Conservation (phyloP, 2,113 vertebrate species). For the Caretta caretta region DNA sequence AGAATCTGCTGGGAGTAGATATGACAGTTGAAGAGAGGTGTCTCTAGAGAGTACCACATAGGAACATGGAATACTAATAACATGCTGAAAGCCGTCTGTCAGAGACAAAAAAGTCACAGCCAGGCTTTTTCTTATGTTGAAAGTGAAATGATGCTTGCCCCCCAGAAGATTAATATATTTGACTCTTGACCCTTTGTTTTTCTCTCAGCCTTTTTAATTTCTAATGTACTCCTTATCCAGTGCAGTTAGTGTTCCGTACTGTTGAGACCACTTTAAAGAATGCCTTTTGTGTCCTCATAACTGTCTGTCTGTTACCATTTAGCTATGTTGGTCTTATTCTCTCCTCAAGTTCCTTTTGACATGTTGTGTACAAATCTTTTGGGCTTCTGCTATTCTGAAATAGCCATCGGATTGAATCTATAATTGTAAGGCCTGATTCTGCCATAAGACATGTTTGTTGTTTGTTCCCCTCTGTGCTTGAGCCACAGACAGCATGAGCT, state of each 20-base stretch:
- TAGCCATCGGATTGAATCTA: neutral
- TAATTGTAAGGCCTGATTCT: neutral
- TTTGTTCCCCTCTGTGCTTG: neutral
- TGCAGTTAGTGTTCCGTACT: neutral
- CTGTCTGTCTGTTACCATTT: neutral
- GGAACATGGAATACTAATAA: slow-evolving; percentile 62
- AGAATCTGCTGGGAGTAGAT: slow-evolving; percentile 30
- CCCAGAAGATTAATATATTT: slow-evolving; percentile 62
- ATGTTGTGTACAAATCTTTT: neutral
- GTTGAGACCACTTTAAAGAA: neutral
- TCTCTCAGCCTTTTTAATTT: slow-evolving; percentile 16
- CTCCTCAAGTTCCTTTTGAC: neutral
- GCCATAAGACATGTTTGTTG: neutral
- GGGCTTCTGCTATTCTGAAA: neutral
- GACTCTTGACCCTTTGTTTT: slow-evolving; percentile 28
- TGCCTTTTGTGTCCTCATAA: neutral
- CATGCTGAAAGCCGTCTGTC: slow-evolving; percentile 60
- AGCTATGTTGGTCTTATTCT: neutral
- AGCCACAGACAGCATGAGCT: neutral
- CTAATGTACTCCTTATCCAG: neutral
- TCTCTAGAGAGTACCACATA: slow-evolving; percentile 50
- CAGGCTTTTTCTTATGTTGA: slow-evolving; percentile 59
- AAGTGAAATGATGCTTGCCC: slow-evolving; percentile 55
- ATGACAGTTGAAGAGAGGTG: slow-evolving; percentile 26
- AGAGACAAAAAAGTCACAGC: slow-evolving; percentile 59